Percentiles rank a stretch among this genome's conserved stretches.
These are phyloP conservation scores for Bombus waltoni DNA, from an alignment of 1,140 invertebrate species.

Conservation along the genomic window DNA sequence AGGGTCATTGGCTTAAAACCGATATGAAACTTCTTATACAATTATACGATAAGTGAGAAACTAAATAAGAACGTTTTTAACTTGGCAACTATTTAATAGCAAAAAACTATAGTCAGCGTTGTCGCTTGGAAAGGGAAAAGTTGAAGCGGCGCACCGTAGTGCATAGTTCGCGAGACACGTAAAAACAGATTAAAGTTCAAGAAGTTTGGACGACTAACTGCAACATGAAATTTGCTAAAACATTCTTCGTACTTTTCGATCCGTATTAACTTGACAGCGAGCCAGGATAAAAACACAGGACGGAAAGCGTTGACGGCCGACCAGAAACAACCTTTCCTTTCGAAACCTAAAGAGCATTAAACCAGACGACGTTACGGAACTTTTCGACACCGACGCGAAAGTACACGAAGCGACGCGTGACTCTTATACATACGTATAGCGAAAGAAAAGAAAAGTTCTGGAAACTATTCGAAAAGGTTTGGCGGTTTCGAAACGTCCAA, in stretches of 20 bases:
- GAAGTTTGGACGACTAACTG: constrained; percentile 54
- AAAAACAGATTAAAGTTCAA: constrained; percentile 59
- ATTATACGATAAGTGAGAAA: background rate
- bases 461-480: background rate
- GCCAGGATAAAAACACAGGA: constrained; percentile 43
- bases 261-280: constrained; percentile 47
- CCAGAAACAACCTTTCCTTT: constrained; percentile 36
- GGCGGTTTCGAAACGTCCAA: background rate
- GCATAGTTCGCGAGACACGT: constrained; percentile 32
- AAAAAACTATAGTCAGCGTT: background rate
- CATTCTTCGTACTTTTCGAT: constrained; percentile 47
- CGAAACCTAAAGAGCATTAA: constrained; percentile 9
- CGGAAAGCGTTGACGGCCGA: constrained; percentile 56
- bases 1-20: background rate
- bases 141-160: background rate
- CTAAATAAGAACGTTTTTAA: background rate
- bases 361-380: constrained; percentile 22
- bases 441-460: background rate
- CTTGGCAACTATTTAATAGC: background rate
- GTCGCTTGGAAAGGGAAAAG: background rate
- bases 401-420: constrained; percentile 19
- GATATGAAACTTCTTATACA: background rate
- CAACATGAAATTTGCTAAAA: constrained; percentile 57
- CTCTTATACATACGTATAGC: background rate
- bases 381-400: constrained; percentile 13